Conservation (phyloP, 2,113 vertebrate genomes). For the Danionella cerebrum region DNA sequence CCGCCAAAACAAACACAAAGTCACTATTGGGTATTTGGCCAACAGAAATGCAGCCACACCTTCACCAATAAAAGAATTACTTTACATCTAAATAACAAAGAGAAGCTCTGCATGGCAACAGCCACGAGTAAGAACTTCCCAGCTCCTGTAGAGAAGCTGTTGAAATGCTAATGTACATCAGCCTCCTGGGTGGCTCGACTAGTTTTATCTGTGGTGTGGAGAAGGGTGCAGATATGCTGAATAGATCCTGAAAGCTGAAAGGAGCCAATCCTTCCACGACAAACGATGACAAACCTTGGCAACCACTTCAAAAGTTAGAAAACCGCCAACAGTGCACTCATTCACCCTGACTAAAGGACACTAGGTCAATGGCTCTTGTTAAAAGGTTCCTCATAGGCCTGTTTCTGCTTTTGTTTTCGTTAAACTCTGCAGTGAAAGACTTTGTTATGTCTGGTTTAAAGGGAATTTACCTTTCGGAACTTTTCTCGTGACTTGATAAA, state of each 20-base stretch:
- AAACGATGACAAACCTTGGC: constrained; percentile 18
- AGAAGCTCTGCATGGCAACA: not conserved
- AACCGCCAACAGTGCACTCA: not conserved
- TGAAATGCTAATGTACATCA: constrained; percentile 56
- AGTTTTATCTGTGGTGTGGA: constrained; percentile 30
- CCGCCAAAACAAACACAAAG: not conserved
- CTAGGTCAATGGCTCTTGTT: not conserved
- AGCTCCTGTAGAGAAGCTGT: constrained; percentile 41
- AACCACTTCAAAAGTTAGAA: constrained; percentile 10
- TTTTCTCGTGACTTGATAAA: not conserved
- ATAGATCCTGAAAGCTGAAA: constrained; percentile 8
- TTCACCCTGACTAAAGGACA: not conserved
- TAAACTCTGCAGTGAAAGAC: not conserved
- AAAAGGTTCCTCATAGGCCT: not conserved
- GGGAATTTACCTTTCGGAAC: not conserved
- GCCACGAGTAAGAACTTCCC: constrained; percentile 23
- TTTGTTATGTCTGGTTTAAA: constrained; percentile 4
- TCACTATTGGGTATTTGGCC: not conserved
- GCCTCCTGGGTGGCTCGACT: constrained; percentile 27
- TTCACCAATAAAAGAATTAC: not conserved
- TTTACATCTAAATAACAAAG: constrained; percentile 8
- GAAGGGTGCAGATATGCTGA: constrained; percentile 7
- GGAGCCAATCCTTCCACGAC: not conserved
- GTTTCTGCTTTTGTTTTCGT: not conserved
- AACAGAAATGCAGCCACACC: not conserved